Evolutionary conservation across 2,113 vertebrate species (phyloP).

Genomic region (Leiothrix lutea): DNA sequence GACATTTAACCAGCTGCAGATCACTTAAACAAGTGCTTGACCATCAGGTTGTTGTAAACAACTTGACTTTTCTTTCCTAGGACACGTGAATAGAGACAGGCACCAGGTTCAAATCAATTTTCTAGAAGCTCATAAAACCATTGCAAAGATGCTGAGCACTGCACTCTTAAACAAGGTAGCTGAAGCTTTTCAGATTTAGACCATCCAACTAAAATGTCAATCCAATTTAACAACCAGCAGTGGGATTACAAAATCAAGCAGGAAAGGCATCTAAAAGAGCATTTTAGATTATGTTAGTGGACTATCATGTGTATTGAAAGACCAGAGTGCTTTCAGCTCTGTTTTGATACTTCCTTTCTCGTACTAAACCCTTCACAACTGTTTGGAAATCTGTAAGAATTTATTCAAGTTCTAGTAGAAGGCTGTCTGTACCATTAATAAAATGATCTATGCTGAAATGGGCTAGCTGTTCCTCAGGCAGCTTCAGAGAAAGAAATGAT

Average conservation of each 20-base stretch:
- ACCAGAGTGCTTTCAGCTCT: background rate
- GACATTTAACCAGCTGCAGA: background rate
- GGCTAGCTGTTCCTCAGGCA: background rate
- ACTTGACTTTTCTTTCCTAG: background rate
- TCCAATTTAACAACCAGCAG: background rate
- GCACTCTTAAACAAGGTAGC: background rate
- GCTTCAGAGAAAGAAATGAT: background rate
- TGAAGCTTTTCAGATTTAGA: background rate
- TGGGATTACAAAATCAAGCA: accelerated
- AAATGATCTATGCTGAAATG: background rate
- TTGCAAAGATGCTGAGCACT: background rate
- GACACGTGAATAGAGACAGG: background rate
- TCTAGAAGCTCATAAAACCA: background rate
- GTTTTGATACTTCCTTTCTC: background rate
- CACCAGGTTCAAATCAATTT: background rate
- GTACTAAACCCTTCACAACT: background rate
- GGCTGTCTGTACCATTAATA: background rate
- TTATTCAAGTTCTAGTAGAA: background rate
- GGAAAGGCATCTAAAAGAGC: background rate
- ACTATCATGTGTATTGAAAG: background rate
- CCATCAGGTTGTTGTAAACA: background rate
- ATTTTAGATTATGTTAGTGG: background rate
- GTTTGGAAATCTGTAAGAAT: background rate
- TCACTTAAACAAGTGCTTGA: background rate
- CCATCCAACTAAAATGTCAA: background rate